These are phyloP conservation scores for Scarus forsteni DNA, from an alignment of 2,797 vertebrate species.

Conservation along the genomic window DNA sequence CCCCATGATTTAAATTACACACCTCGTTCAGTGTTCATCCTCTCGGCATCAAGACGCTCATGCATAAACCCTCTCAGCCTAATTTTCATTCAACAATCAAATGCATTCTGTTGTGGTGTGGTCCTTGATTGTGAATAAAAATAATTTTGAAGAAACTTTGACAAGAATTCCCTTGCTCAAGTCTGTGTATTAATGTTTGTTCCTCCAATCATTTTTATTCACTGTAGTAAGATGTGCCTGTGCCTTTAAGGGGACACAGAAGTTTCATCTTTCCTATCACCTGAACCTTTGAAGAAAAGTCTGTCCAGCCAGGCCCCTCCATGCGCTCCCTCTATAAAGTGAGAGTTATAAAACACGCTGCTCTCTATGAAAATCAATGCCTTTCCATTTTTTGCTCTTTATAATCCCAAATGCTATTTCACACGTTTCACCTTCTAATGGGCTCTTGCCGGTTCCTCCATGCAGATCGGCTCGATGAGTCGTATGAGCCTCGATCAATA, in stretches of 20 bases:
- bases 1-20: too few species aligned
- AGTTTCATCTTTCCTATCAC: constrained; percentile 42
- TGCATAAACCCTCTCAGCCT: too few species aligned
- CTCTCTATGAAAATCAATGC: constrained; percentile 51
- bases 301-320: constrained; percentile 26
- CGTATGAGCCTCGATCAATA: constrained; percentile 17
- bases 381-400: constrained; percentile 40
- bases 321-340: constrained; percentile 13
- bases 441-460: constrained; percentile 5
- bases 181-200: constrained; percentile 42
- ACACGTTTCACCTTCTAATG: constrained; percentile 31
- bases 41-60: too few species aligned
- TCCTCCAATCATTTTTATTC: not conserved
- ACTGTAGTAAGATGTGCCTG: constrained; percentile 25
- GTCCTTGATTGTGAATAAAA: too few species aligned
- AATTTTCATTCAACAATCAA: too few species aligned
- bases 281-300: constrained; percentile 29
- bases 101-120: too few species aligned
- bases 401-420: constrained; percentile 44
- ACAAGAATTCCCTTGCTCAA: constrained; percentile 22
- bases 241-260: constrained; percentile 18
- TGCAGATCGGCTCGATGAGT: constrained; percentile 27
- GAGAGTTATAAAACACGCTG: constrained; percentile 20
- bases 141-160: constrained; percentile 65
- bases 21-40: too few species aligned